These are phyloP conservation scores for Allygus modestus DNA, from an alignment of 2,888 invertebrate genomes.

Conservation along the genomic window DNA sequence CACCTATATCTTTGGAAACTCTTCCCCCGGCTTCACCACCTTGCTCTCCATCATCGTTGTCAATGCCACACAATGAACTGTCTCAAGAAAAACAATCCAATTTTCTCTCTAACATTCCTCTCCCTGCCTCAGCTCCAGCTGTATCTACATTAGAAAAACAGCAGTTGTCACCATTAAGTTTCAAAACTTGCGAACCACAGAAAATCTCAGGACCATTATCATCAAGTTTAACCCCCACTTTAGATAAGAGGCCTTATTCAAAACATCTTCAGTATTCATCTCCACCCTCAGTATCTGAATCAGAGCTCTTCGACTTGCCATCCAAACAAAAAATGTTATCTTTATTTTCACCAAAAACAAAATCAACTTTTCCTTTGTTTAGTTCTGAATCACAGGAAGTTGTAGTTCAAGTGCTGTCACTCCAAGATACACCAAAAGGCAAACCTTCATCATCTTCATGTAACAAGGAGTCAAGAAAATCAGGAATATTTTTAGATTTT, in stretches of 20 bases:
- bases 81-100: background rate
- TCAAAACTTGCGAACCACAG: too few relatives aligned
- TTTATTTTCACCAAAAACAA: too few relatives aligned
- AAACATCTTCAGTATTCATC: too few relatives aligned
- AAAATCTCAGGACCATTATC: too few relatives aligned
- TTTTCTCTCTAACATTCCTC: background rate
- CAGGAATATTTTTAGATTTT: background rate
- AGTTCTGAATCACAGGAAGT: background rate
- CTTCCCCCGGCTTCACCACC: background rate
- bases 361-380: too few relatives aligned
- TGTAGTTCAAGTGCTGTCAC: background rate
- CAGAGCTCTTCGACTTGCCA: too few relatives aligned
- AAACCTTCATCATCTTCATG: background rate
- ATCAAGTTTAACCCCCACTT: too few relatives aligned
- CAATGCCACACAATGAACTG: background rate
- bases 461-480: background rate
- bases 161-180: background rate
- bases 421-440: background rate
- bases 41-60: background rate
- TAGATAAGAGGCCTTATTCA: too few relatives aligned
- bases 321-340: too few relatives aligned
- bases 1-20: background rate
- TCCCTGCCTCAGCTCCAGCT: background rate
- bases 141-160: background rate
- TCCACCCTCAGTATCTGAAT: too few relatives aligned